These are phyloP conservation scores for Odontomachus brunneus DNA, from an alignment of 1,140 invertebrate genomes.

Conservation along the genomic window DNA sequence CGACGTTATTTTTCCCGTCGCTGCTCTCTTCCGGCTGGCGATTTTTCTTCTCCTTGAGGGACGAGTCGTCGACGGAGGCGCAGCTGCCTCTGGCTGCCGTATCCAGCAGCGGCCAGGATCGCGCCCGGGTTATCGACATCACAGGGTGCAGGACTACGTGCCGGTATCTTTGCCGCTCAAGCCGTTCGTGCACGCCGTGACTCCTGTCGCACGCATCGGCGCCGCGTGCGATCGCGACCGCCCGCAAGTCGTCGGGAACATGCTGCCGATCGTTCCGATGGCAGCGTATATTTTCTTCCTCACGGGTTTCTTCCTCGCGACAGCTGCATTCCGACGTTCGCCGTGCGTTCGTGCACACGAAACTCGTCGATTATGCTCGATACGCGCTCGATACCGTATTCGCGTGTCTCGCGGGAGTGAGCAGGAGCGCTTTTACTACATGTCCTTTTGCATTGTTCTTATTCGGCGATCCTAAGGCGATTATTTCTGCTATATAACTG, in stretches of 20 bases:
- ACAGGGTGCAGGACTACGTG: conserved; percentile 61
- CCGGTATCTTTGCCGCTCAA: conserved; percentile 58
- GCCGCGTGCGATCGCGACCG: neutral
- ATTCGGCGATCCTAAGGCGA: too few relatives aligned
- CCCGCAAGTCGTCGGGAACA: conserved; percentile 31
- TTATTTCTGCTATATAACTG: neutral
- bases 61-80: conserved; percentile 14
- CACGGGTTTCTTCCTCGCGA: conserved; percentile 54
- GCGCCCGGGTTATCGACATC: conserved; percentile 78
- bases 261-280: conserved; percentile 55
- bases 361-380: conserved; percentile 1
- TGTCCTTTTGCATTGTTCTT: too few relatives aligned
- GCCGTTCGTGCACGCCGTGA: conserved; percentile 12
- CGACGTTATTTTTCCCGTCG: neutral
- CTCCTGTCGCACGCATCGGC: conserved; percentile 21
- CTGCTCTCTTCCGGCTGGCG: conserved; percentile 2
- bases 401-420: neutral
- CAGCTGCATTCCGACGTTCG: conserved; percentile 13
- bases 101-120: conserved; percentile 77
- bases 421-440: neutral
- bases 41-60: conserved; percentile 8
- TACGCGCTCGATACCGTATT: conserved; percentile 5
- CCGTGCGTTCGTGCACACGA: neutral
- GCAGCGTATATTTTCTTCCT: conserved; percentile 54
- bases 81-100: conserved; percentile 12